phyloP scores from a whole-genome alignment of 2,113 vertebrate species.

The Cinclus cinclus region DNA sequence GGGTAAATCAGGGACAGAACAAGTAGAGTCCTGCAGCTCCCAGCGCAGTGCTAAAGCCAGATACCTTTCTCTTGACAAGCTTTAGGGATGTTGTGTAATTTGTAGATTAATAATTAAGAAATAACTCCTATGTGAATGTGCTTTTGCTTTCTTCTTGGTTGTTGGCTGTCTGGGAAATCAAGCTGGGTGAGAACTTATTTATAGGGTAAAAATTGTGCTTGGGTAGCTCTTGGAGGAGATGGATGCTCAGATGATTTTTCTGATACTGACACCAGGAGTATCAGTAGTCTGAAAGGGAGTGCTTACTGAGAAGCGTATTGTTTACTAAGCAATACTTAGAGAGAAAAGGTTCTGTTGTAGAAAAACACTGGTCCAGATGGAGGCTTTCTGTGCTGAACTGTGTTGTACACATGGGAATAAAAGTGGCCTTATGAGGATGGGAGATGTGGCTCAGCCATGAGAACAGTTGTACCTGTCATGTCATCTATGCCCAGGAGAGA shows the following conservation, averaged over 20 bases:
- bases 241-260: not conserved
- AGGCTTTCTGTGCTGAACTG: not conserved
- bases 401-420: fast-evolving
- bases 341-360: not conserved
- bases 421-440: not conserved
- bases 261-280: not conserved
- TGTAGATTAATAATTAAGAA: not conserved
- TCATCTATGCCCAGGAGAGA: not conserved
- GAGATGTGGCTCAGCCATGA: not conserved
- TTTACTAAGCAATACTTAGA: not conserved
- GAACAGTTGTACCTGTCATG: not conserved
- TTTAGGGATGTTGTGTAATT: not conserved
- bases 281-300: not conserved
- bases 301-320: not conserved
- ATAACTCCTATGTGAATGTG: not conserved
- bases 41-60: not conserved
- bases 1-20: not conserved
- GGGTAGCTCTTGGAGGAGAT: not conserved
- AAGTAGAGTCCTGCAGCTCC: fast-evolving
- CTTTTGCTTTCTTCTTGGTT: not conserved
- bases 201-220: not conserved
- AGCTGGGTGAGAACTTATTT: not conserved
- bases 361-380: not conserved
- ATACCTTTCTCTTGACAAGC: not conserved
- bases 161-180: not conserved